Percentiles rank a stretch among this genome's conserved stretches.
These are phyloP conservation scores for Antheraea yamamai DNA, from an alignment of 2,888 invertebrate genomes.

Conservation along the genomic window DNA sequence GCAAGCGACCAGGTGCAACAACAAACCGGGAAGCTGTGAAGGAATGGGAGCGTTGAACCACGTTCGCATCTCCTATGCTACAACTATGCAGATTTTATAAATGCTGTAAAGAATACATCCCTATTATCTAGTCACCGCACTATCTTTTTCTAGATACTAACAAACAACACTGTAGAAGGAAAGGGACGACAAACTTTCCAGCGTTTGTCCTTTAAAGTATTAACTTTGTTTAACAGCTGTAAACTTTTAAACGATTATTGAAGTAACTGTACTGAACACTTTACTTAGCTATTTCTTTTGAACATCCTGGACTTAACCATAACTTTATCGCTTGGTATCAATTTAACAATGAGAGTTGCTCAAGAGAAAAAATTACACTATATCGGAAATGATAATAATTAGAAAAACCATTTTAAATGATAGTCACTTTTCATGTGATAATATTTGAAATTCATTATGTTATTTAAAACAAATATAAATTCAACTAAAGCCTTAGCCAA, in stretches of 20 bases:
- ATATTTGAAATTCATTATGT: no score
- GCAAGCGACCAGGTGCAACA: slow-evolving; percentile 19
- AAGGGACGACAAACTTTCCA: not conserved
- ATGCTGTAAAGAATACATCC: slow-evolving; percentile 5
- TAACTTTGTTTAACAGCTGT: not conserved
- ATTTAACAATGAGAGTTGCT: not conserved
- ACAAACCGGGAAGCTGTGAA: slow-evolving; percentile 44
- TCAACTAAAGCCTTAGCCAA: no score
- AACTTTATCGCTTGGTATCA: not conserved
- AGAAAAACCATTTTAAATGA: no score
- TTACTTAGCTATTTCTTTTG: not conserved
- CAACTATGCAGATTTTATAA: slow-evolving; percentile 18
- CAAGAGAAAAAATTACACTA: not conserved
- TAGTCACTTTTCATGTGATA: no score
- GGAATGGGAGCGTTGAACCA: slow-evolving; percentile 65
- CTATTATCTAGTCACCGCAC: slow-evolving; percentile 5
- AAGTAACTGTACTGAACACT: slow-evolving; percentile 1
- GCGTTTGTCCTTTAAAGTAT: not conserved
- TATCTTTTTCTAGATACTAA: not conserved
- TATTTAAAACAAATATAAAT: no score
- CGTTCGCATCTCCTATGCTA: slow-evolving; percentile 16
- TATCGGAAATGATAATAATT: not conserved
- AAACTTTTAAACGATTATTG: not conserved
- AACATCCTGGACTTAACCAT: not conserved
- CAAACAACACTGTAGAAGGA: not conserved